Evolutionary conservation across 2,888 invertebrate species (phyloP).

Genomic region (Agrochola lychnidis): DNA sequence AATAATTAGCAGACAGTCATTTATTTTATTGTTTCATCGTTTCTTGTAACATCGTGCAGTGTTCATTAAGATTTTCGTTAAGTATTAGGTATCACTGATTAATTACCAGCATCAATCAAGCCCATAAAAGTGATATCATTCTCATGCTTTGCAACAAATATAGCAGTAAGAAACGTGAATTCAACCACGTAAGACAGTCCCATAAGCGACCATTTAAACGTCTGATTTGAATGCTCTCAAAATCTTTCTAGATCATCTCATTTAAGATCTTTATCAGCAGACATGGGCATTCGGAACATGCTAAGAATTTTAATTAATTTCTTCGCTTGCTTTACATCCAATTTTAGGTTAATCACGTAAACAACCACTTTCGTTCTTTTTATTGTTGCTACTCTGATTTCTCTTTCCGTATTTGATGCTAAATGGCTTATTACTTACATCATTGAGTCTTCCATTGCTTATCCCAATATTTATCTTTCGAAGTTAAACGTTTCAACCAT

Average conservation of each 20-base stretch:
- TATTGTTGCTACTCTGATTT: conserved; percentile 46
- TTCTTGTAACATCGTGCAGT: not conserved
- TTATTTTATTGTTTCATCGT: conserved; percentile 17
- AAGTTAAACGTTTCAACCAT: not conserved
- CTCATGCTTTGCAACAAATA: not conserved
- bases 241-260: conserved; percentile 35
- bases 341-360: conserved; percentile 50
- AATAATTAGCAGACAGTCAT: conserved; percentile 3
- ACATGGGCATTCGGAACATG: conserved; percentile 24
- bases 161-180: not conserved
- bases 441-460: not conserved
- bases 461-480: not conserved
- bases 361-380: conserved; percentile 53
- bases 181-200: not conserved
- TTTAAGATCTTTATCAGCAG: conserved; percentile 11
- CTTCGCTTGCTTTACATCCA: conserved; percentile 8
- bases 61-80: not conserved
- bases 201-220: not conserved
- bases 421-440: conserved; percentile 27
- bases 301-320: conserved; percentile 48
- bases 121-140: not conserved
- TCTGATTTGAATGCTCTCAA: conserved; percentile 3
- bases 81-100: not conserved
- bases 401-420: conserved; percentile 41
- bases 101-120: not conserved